Base-by-base conservation (phyloP, 2,888 invertebrate species). In the Catocala nupta region DNA sequence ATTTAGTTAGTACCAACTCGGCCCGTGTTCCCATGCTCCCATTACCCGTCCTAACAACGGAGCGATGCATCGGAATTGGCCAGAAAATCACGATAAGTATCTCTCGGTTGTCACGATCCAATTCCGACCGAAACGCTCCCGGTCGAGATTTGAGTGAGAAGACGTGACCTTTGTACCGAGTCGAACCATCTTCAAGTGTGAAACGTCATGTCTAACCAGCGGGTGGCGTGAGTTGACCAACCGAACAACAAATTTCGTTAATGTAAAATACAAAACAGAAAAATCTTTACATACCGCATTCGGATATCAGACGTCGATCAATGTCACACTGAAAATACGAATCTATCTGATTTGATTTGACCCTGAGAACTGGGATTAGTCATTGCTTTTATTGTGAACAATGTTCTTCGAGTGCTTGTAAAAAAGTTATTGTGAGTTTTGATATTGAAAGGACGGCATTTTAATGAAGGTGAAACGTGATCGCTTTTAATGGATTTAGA, bases 81-180 rank as follows among this genome's bases (percentile, higher is more conserved):
- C 90, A 90, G 90, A 93, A 90, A 90, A 91, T 93, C 93, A 93
- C 90, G 93, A 94, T 94, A 92, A 92, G 89, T 87, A 93, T 94
- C 93, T 91, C 83, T 85, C 82, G 78, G 88, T 88, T 93, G 93
- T 94, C 93, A 94, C 93, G 93, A 94, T 90, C 90, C 91, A 90
- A 93, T 93, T 91, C 86, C 85, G 85, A 84, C 81, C 86, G 88
- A 85, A 89, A 87, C 90, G 90, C 92, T 93, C 89, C 93, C 81
- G 92, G 88, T 86, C 86, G 88, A 87, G 87, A 81, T 87, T 91
- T 91, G 92, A 93, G 93, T 93, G 92, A 93, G 89, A 84, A 88
- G 91, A 90, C 91, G 89, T 91, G 93, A 93, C 93, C 93, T 91
- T 82, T 91, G 86, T 82, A 77, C 86, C 79, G 81, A 81, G 80